phyloP scores from a whole-genome alignment of 2,797 vertebrate genomes.

The Tapirus indicus region DNA sequence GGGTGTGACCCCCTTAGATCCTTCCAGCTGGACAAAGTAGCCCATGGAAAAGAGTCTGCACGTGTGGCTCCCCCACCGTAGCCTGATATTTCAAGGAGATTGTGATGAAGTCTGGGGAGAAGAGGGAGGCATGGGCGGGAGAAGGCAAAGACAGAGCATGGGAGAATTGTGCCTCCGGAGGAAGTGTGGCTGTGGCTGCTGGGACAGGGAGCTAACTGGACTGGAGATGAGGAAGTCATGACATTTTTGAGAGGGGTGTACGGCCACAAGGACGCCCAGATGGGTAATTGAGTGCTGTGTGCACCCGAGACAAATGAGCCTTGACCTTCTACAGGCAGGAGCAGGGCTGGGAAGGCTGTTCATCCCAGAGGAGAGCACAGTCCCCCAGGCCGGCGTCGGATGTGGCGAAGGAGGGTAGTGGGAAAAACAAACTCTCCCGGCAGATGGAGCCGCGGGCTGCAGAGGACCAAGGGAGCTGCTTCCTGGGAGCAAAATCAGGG shows the following conservation, averaged over 20 bases:
- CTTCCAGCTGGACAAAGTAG: neutral
- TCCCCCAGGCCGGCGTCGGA: rapidly evolving
- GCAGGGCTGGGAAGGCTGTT: neutral
- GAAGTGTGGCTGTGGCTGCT: neutral
- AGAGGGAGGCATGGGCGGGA: neutral
- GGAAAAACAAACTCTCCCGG: neutral
- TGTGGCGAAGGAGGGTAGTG: rapidly evolving
- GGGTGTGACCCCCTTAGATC: rapidly evolving
- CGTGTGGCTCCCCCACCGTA: rapidly evolving
- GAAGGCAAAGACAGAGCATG: neutral
- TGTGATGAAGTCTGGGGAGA: neutral
- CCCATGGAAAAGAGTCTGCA: rapidly evolving
- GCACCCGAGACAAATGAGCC: rapidly evolving
- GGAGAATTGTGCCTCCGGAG: rapidly evolving
- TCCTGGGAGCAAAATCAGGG: neutral
- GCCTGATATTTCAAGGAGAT: rapidly evolving
- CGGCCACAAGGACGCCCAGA: rapidly evolving
- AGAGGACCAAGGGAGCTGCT: neutral
- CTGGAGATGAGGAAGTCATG: rapidly evolving
- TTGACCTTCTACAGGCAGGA: neutral
- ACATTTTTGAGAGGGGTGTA: rapidly evolving
- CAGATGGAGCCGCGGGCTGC: neutral
- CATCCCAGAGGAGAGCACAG: rapidly evolving
- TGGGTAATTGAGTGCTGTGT: rapidly evolving
- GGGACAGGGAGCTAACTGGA: rapidly evolving